Percentiles rank a stretch among this genome's conserved stretches.
Conservation (phyloP, 2,113 vertebrate species). For the Chroicocephalus ridibundus region DNA sequence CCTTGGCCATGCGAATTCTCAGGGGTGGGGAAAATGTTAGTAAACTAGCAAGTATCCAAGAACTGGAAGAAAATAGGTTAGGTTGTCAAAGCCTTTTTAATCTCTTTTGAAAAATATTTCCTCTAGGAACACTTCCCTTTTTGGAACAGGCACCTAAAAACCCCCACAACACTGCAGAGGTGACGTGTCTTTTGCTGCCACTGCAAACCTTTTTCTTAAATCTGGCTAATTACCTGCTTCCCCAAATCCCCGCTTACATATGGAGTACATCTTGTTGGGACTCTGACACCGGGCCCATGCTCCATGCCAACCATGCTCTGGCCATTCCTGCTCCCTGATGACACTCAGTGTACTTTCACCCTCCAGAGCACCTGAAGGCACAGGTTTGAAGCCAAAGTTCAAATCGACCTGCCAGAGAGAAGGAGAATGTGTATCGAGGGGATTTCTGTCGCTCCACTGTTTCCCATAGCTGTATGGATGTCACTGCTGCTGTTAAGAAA, state of each 20-base stretch:
- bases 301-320: neutral
- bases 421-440: neutral
- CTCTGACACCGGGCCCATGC: neutral
- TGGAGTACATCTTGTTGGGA: neutral
- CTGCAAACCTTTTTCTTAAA: neutral
- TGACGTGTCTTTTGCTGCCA: neutral
- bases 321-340: neutral
- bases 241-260: neutral
- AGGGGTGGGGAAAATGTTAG: neutral
- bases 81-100: neutral
- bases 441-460: neutral
- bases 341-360: neutral
- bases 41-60: neutral
- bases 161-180: neutral
- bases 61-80: slow-evolving; percentile 17
- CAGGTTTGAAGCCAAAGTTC: neutral
- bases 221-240: neutral
- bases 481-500: neutral
- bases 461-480: neutral
- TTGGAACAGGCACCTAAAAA: neutral
- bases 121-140: neutral
- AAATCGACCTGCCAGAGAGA: neutral
- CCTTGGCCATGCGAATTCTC: neutral
- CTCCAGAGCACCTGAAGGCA: neutral
- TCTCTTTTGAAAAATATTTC: slow-evolving; percentile 14